Evolutionary conservation across 2,888 invertebrate genomes (phyloP), one percentile per base, ranked within the genome.

Genomic region (Caenorhabditis zanzibari): DNA sequence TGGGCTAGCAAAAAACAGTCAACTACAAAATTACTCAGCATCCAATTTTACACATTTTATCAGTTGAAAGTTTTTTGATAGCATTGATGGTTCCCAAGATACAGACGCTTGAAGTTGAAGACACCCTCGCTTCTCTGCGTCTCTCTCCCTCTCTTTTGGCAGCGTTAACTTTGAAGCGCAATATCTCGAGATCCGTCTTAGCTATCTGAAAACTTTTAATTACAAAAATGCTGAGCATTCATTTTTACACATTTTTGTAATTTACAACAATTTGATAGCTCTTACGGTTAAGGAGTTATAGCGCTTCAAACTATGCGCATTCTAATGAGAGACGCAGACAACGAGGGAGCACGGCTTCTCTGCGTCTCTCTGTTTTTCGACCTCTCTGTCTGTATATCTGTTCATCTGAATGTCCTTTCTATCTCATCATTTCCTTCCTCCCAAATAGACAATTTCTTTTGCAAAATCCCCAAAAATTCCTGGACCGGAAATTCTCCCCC

Each of bases 401-500:
- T 49, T 14, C 49, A 19, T 19, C 49, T 19, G 49, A 19, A 49
- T 49, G 22, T 49, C 28, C 7, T 26, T 26, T 5, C 14, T n/a
- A n/a, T n/a, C n/a, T n/a, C 56, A 54, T 24, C 9, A 24, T 56
- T 56, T 56, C 56, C 41, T 22, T n/a, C 22, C 28, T 2, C 22
- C 58, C 32, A 38, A 69, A 54, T n/a, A 10, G 32, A 22, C 22
- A 24, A 52, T 7, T 7, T 7, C 32, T 7, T 32, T 47, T 12
- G 12, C 14, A 71, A 54, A 71, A 19, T 26, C 49, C 7, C 49
- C 10, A 19, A 28, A 14, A 22, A 54, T 59, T 22, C 19, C 16
- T 47, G 63, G 63, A 69, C 52, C 38, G 38, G 54, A 69, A 69
- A 38, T 54, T 19, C 22, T 9, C 32, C 38, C 44, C 56, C 56